Percentiles rank a stretch among this genome's conserved stretches.
phyloP scores from a whole-genome alignment of 1,140 invertebrate genomes.

The Anastrepha ludens region DNA sequence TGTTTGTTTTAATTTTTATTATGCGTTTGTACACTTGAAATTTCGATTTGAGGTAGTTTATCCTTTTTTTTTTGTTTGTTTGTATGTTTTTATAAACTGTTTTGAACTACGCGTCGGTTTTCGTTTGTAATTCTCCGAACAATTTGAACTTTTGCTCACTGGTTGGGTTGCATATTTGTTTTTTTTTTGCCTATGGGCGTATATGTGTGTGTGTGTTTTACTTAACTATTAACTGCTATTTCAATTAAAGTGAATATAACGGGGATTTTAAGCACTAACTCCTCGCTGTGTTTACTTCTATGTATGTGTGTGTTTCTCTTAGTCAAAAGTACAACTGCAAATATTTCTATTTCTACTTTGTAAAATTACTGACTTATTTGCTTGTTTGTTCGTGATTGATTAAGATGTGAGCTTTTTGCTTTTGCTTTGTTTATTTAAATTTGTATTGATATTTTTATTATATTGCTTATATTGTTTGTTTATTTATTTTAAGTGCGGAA shows the following conservation, averaged over 20 bases:
- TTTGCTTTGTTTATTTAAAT: background rate
- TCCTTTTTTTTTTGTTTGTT: constrained; percentile 31
- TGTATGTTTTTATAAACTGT: constrained; percentile 23
- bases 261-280: background rate
- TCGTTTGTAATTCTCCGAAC: background rate
- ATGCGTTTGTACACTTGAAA: constrained; percentile 53
- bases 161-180: constrained; percentile 10
- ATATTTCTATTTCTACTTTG: background rate
- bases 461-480: background rate
- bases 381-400: constrained; percentile 21
- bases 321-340: background rate
- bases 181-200: background rate
- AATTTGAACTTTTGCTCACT: constrained; percentile 55
- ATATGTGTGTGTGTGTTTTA: background rate
- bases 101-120: constrained; percentile 41
- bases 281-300: background rate
- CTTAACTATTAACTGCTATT: constrained; percentile 20
- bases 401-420: background rate
- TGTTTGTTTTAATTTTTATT: constrained; percentile 11
- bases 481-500: constrained; percentile 19
- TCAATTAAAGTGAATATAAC: background rate
- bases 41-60: constrained; percentile 55
- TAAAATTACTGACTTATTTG: background rate
- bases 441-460: background rate
- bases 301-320: background rate